phyloP scores from a whole-genome alignment of 2,113 vertebrate genomes.

The Speoplatyrhinus poulsoni region DNA sequence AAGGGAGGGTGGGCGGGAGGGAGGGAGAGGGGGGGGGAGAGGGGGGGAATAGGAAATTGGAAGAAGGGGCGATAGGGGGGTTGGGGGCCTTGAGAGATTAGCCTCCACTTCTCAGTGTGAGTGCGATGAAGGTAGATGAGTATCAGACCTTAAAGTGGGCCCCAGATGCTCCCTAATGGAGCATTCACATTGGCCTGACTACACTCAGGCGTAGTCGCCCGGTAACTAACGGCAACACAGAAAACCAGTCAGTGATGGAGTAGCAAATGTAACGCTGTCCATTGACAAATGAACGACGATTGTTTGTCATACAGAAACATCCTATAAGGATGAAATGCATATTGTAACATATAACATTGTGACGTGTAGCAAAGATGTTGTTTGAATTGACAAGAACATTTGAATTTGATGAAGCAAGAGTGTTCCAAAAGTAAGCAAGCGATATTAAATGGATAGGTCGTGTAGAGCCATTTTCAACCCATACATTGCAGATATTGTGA shows the following conservation, averaged over 20 bases:
- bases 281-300: not conserved
- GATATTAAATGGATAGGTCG: too few species aligned
- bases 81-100: conserved; percentile 66
- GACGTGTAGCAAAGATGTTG: too few species aligned
- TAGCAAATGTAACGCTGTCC: not conserved
- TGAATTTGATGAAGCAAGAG: too few species aligned
- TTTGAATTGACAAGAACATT: too few species aligned
- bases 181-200: conserved; percentile 59
- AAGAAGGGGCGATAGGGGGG: conserved; percentile 48
- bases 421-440: too few species aligned
- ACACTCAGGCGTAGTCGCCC: conserved; percentile 56
- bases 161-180: conserved; percentile 73
- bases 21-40: not conserved
- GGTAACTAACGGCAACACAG: conserved; percentile 38
- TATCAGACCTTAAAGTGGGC: conserved; percentile 68
- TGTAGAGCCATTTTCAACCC: too few species aligned
- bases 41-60: conserved; percentile 24
- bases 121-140: conserved; percentile 53
- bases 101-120: conserved; percentile 64
- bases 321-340: too few species aligned
- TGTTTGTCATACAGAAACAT: too few species aligned
- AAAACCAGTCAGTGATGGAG: not conserved
- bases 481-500: too few species aligned
- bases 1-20: conserved; percentile 7
- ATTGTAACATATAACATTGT: too few species aligned